Base-by-base conservation (phyloP, 2,888 invertebrate species). In the Eupithecia tripunctaria region DNA sequence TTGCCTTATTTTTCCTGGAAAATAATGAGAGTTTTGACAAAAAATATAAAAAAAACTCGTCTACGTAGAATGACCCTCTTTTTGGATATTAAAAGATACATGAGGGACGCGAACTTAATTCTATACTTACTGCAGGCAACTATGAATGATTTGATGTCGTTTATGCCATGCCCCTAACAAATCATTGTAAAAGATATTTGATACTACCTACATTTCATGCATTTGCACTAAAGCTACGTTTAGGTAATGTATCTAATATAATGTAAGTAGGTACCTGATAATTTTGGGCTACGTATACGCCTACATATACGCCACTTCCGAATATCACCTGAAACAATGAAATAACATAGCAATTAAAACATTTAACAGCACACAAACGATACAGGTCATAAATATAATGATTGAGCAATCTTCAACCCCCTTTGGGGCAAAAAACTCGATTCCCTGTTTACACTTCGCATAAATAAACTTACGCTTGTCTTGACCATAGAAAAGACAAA, bases 201-300 rank as follows among this genome's bases (percentile, higher is more conserved):
- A 51, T 51, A 21, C 10, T 10, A 21, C 18, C 10, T 10, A 21
- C 18, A 43, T 43, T 43, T 47, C 2, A 51, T 47, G 47, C 47
- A 47, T n/a, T n/a, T 47, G 47, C 51, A 21, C 51, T 51, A 2
- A 21, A 2, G n/a, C 21, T 51, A 56, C 25, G 25, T 25, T 56
- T 56, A 56, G 2, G 4, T 21, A 21, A 25, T 21, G 47, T 21
- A 8, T 36, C 36, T 36, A 36, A 36, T 43, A 43, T 47, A 21
- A 51, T 51, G 3, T 51, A 51, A 51, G 12, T 12, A 47, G 21
- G 56, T 56, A 97, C 97, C 94, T 97, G 95, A 91, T 97, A 97
- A 89, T 97, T 97, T 93, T 97, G 97, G 81, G 95, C 95, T 79
- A 97, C 81, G 84, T 97, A 97, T 70, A 97, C 95, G 41, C 97